Evolutionary conservation across 1,140 invertebrate genomes (phyloP).

Genomic region (Lordiphosa stackelbergi): DNA sequence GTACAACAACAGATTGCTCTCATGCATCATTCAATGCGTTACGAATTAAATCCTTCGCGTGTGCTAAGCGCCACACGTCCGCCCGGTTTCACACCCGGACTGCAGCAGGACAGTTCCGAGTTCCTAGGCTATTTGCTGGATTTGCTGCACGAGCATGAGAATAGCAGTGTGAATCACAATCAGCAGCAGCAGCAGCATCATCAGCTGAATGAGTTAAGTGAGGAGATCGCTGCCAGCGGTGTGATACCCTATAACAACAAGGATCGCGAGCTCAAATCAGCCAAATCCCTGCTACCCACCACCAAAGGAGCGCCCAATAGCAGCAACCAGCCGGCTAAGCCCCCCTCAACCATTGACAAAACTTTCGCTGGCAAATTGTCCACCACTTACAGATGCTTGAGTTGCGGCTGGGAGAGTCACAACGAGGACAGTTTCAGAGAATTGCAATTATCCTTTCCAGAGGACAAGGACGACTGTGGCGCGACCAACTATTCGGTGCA

Average conservation of each 20-base stretch:
- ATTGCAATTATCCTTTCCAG: conserved; percentile 88
- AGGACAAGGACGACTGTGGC: conserved; percentile 78
- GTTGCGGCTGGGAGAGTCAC: conserved; percentile 83
- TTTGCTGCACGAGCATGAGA: conserved; percentile 84
- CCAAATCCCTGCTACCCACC: neutral
- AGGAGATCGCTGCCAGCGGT: conserved; percentile 43
- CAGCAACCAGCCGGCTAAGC: conserved; percentile 30
- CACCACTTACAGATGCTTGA: conserved; percentile 84
- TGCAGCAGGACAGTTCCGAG: conserved; percentile 93
- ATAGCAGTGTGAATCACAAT: conserved; percentile 35
- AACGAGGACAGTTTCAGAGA: conserved; percentile 88
- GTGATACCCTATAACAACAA: conserved; percentile 64
- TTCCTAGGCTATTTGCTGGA: conserved; percentile 88
- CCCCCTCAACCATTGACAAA: conserved; percentile 80
- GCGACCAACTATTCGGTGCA: conserved; percentile 81
- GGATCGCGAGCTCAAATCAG: conserved; percentile 32
- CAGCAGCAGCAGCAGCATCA: neutral
- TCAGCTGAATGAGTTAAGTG: conserved; percentile 11
- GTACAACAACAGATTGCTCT: conserved; percentile 87
- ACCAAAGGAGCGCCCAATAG: conserved; percentile 2
- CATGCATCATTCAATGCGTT: conserved; percentile 83
- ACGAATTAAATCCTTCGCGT: conserved; percentile 83
- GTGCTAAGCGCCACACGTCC: conserved; percentile 84
- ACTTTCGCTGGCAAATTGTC: conserved; percentile 86
- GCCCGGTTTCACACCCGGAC: conserved; percentile 85